phyloP scores from a whole-genome alignment of 2,113 vertebrate species.

The Eulacestoma nigropectus region DNA sequence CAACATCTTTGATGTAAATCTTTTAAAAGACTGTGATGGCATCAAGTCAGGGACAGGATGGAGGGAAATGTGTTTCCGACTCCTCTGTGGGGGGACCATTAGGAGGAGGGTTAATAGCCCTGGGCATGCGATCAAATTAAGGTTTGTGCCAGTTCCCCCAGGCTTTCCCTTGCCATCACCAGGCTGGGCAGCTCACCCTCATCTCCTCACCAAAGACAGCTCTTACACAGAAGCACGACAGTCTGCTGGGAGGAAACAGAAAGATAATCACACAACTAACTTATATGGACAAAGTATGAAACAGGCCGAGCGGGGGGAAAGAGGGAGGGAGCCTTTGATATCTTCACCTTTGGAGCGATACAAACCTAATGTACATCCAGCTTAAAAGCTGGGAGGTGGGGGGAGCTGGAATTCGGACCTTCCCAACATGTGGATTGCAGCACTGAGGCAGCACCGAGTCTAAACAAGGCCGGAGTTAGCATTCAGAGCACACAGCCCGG shows the following conservation, averaged over 20 bases:
- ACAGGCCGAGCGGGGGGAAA: background rate
- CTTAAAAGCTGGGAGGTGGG: background rate
- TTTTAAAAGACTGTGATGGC: background rate
- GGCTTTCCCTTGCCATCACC: background rate
- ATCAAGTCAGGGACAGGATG: conserved; percentile 13
- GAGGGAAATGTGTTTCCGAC: conserved; percentile 2
- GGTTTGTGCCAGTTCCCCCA: conserved; percentile 30
- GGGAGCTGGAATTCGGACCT: background rate
- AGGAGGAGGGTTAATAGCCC: conserved; percentile 24
- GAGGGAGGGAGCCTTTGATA: background rate
- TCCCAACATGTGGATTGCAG: background rate
- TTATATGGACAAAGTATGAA: conserved; percentile 18
- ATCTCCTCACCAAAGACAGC: background rate
- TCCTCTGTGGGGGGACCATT: background rate
- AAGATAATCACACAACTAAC: background rate
- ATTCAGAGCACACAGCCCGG: conserved; percentile 56
- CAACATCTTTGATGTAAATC: background rate
- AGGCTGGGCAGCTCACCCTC: conserved; percentile 13
- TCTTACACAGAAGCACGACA: background rate
- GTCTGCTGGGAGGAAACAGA: background rate
- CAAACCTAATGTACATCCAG: background rate
- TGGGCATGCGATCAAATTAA: conserved; percentile 23
- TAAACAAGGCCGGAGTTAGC: conserved; percentile 53
- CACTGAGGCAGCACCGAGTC: background rate
- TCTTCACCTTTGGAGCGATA: background rate